Percentiles rank a stretch among this genome's conserved stretches.
phyloP scores from a whole-genome alignment of 2,797 vertebrate species.

The Antennarius maculatus region DNA sequence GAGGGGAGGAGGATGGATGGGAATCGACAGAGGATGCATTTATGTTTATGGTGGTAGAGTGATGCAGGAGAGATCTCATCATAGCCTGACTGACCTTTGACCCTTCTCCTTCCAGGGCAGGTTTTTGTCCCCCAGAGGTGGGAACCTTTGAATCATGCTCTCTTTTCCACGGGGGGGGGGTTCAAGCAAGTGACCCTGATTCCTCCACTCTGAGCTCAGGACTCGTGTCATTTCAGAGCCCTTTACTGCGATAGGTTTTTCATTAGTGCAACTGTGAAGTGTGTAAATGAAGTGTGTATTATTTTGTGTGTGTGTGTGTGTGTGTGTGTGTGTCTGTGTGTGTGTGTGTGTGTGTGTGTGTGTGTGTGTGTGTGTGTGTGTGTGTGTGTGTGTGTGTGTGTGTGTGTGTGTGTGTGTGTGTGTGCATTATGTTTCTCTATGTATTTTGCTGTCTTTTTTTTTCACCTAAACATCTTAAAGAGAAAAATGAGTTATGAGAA shows the following conservation, averaged over 20 bases:
- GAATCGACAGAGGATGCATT: constrained; percentile 18
- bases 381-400: neutral
- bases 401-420: neutral
- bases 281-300: too few relatives aligned
- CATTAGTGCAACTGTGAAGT: too few relatives aligned
- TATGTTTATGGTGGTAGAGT: constrained; percentile 1
- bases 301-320: too few relatives aligned
- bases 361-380: neutral
- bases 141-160: constrained; percentile 33
- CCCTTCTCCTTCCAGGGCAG: constrained; percentile 29
- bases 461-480: neutral
- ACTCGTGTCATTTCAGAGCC: too few relatives aligned
- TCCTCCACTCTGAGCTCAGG: too few relatives aligned
- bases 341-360: neutral
- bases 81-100: constrained; percentile 40
- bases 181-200: constrained; percentile 8
- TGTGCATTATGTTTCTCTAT: neutral
- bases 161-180: constrained; percentile 8
- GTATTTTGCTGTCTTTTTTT: neutral
- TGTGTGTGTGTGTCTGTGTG: too few relatives aligned
- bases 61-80: constrained; percentile 24
- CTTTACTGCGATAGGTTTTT: too few relatives aligned
- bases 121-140: neutral
- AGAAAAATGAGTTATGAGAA: neutral
- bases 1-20: constrained; percentile 20